Evolutionary conservation across 1,140 invertebrate genomes (phyloP), one percentile per base, ranked within the genome.

Genomic region (Apis dorsata): DNA sequence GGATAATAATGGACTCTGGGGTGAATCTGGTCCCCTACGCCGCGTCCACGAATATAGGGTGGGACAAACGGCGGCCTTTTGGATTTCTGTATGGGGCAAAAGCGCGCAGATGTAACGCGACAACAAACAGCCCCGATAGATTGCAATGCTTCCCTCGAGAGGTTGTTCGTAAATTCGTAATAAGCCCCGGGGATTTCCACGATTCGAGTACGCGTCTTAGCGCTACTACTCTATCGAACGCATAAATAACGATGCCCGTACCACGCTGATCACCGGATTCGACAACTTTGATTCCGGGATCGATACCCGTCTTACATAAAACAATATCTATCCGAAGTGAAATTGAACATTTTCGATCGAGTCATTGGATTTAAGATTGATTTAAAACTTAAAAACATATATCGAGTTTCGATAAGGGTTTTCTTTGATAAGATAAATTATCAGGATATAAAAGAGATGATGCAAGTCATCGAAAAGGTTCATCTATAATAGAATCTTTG

Each of bases 1-100:
- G 93, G 88, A 93, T 93, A 94, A 94, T 94, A 94, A 94, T 94
- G 91, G 93, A 93, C 89, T 91, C 84, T 90, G 91, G 93, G 91
- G 93, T 93, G 92, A 94, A 92, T 93, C 93, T 93, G 91, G 89
- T 89, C 89, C 86, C 86, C 87, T 84, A 80, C 78, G 51, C 21
- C 28, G 34, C 59, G 82, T 84, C 77, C 78, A 63, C 69, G 74
- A 78, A 69, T 71, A 83, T 90, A 88, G 91, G 91, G 92, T 90
- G 89, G 80, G 85, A 88, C 62, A 76, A 44, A 65, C 77, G 81
- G 13, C 80, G 70, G 86, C 75, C 69, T 85, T 86, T 85, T 84
- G 85, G 85, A 85, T 87, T 75, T 86, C 81, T 86, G 86, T 84
- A 88, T 90, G 84, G 90, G 89, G 89, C 88, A 91, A 85, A 87